Conservation (phyloP, 1,140 invertebrate genomes). For the Geopemphigus sp. region DNA sequence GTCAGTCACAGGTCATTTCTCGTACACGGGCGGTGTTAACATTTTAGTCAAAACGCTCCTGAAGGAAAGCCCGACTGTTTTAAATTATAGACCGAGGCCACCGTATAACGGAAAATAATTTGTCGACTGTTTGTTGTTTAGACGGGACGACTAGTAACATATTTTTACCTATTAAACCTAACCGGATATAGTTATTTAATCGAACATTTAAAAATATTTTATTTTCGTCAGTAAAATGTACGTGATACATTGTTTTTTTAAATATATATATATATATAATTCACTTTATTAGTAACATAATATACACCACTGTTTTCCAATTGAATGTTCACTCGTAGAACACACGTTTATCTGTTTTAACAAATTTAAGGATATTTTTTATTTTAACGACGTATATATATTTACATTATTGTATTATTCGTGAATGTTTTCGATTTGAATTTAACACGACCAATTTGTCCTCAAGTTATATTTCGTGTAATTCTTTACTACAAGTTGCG, state of each 20-base stretch:
- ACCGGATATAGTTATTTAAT: neutral
- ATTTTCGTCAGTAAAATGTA: neutral
- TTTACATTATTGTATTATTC: neutral
- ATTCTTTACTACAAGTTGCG: neutral
- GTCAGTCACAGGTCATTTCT: slow-evolving; percentile 43
- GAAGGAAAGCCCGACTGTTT: slow-evolving; percentile 8
- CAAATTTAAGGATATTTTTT: too few relatives aligned
- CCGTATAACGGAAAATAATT: neutral
- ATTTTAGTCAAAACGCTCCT: neutral
- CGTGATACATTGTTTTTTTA: neutral
- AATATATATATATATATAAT: too few relatives aligned
- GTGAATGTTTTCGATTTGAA: neutral
- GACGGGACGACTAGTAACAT: neutral
- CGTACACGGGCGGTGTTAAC: slow-evolving; percentile 2
- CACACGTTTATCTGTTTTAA: too few relatives aligned
- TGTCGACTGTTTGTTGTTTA: neutral
- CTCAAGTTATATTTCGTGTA: slow-evolving; percentile 16
- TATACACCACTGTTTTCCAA: too few relatives aligned
- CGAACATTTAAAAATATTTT: slow-evolving; percentile 14
- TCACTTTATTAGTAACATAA: too few relatives aligned
- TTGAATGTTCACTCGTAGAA: too few relatives aligned
- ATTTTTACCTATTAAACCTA: slow-evolving; percentile 20
- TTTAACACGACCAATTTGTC: neutral
- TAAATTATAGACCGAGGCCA: slow-evolving; percentile 13
- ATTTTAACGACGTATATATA: neutral